A percentile compares a stretch with the other conserved stretches of the same genome.
phyloP scores from a whole-genome alignment of 2,113 vertebrate species.

The Trogon surrucura region DNA sequence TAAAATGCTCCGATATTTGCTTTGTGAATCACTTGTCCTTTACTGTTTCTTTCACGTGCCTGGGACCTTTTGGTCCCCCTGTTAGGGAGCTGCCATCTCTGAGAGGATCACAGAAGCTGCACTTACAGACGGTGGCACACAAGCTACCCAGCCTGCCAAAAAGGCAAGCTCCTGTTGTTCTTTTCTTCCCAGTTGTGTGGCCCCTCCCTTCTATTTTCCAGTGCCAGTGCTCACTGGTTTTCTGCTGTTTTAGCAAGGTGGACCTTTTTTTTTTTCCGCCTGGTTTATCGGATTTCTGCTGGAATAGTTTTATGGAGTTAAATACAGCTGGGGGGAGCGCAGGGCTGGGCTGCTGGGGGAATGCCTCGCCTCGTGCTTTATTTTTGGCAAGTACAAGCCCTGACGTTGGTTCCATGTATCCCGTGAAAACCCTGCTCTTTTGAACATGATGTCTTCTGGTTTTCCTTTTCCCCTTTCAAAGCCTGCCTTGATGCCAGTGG shows the following conservation, averaged over 20 bases:
- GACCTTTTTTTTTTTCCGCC: not conserved
- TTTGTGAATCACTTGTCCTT: not conserved
- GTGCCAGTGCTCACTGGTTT: not conserved
- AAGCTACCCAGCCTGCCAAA: not conserved
- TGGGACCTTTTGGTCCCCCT: not conserved
- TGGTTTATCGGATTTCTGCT: not conserved
- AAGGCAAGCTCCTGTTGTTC: not conserved
- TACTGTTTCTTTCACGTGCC: not conserved
- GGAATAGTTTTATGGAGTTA: not conserved
- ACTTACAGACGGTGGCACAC: not conserved
- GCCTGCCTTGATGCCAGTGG: not conserved
- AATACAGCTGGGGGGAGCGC: accelerated
- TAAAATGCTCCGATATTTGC: accelerated
- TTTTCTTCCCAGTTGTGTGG: not conserved
- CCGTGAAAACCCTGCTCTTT: not conserved
- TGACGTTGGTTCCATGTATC: not conserved
- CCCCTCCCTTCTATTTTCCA: not conserved
- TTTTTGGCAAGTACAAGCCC: not conserved
- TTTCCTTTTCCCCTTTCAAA: not conserved
- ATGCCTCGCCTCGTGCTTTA: accelerated
- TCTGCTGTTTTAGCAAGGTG: not conserved
- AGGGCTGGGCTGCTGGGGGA: not conserved
- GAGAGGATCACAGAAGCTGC: not conserved
- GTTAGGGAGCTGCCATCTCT: not conserved
- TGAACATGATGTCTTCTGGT: not conserved